These are phyloP conservation scores for Gastracanthus pulcherrimus DNA, from an alignment of 2,888 invertebrate species.

Conservation along the genomic window DNA sequence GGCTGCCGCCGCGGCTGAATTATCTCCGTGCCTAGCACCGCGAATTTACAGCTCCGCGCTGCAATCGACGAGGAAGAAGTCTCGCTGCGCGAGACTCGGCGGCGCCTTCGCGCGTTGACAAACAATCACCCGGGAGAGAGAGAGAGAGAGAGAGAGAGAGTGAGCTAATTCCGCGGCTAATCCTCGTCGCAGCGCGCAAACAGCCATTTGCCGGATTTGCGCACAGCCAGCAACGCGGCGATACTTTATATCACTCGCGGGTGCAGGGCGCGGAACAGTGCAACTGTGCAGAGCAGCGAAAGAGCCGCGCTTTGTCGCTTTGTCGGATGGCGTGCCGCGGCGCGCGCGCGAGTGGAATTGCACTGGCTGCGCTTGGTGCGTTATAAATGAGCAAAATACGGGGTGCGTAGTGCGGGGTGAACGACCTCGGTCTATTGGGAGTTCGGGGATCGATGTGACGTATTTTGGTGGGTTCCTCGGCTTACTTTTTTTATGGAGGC, in stretches of 20 bases:
- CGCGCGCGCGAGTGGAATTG: no score
- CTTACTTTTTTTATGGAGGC: no score
- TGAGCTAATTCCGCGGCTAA: constrained; percentile 22
- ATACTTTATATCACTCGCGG: background rate
- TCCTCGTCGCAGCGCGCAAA: background rate
- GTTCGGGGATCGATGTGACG: no score
- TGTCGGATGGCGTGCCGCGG: background rate
- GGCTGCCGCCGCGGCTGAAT: background rate
- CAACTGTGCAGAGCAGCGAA: no score
- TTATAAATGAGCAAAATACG: no score
- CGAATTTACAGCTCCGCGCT: background rate
- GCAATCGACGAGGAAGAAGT: constrained; percentile 23
- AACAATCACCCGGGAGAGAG: background rate
- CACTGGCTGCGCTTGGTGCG: no score
- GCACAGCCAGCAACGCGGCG: constrained; percentile 4
- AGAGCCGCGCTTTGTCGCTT: background rate
- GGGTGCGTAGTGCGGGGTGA: no score
- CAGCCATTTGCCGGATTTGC: constrained; percentile 19
- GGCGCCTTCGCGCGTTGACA: background rate
- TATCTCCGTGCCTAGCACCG: background rate
- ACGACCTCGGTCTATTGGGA: no score
- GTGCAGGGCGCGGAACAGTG: no score
- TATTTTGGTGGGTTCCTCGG: no score
- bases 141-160: no score
- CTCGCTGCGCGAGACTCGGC: background rate